phyloP scores from a whole-genome alignment of 2,113 vertebrate genomes.

The Crotalus viridis region DNA sequence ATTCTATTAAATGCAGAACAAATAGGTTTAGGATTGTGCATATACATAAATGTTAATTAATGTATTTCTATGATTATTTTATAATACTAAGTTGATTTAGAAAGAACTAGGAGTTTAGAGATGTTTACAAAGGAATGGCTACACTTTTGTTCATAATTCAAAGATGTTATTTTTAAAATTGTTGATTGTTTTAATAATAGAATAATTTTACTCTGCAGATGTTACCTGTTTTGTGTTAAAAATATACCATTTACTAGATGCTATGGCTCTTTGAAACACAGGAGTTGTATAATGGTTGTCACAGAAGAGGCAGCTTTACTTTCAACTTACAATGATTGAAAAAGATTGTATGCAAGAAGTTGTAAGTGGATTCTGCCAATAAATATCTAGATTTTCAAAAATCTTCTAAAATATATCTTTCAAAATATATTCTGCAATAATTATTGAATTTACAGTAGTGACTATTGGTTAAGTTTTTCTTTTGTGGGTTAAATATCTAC shows the following conservation, averaged over 20 bases:
- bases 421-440: neutral
- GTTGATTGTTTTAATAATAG: constrained; percentile 22
- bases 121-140: constrained; percentile 39
- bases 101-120: constrained; percentile 11
- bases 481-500: constrained; percentile 18
- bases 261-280: neutral
- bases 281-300: neutral
- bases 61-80: constrained; percentile 35
- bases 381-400: neutral
- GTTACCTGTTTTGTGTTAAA: neutral
- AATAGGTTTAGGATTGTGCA: neutral
- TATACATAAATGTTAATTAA: neutral
- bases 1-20: neutral
- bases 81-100: constrained; percentile 12
- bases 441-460: neutral
- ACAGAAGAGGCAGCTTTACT: neutral
- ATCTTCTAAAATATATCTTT: constrained; percentile 39
- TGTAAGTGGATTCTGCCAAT: neutral
- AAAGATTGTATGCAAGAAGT: neutral
- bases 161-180: constrained; percentile 39
- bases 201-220: constrained; percentile 43
- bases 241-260: neutral
- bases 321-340: neutral
- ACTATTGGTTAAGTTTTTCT: neutral
- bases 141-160: constrained; percentile 33